Evolutionary conservation across 23 tunicate genomes (phyloP), one percentile per base, ranked within the genome.

Genomic region (Trididemnum miniatum): DNA sequence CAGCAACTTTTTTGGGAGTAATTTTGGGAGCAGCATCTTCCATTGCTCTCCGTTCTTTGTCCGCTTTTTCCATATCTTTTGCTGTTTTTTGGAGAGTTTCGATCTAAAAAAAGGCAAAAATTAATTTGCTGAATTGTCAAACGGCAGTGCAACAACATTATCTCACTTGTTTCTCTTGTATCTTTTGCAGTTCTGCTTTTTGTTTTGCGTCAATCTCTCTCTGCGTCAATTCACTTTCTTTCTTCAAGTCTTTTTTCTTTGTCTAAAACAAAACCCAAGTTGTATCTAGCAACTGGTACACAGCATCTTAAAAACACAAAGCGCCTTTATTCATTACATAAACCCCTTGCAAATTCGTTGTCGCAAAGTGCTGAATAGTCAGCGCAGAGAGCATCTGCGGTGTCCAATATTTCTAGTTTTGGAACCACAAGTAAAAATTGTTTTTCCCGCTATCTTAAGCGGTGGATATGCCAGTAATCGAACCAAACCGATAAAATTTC

Each of bases 131-230:
- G 54, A 9, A 44, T 7, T 44, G 54, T 44, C 54, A 15, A 15
- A 44, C 54, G 15, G 15, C 15, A 7, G 15, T 44, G 54, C 54
- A 44, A 44, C 15, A 44, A 15, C 54, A 15, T 44, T 44, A 62
- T 3, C 59, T 39, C 59, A 92, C 97, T 87, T 92, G 97, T 79
- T 92, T 79, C 71, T 78, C 80, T 83, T 87, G 87, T 2, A 92
- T 83, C 82, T 87, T 73, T 22, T 87, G 85, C 59, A 92, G 23
- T 49, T 92, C 88, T 0, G 79, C 72, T 76, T 92, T 89, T 39
- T 92, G 97, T 71, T 87, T 83, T 2, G 79, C 78, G 28, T 92
- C 97, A 34, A 92, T 71, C 1, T 79, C 83, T 34, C 83, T 87
- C 77, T 71, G 71, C 31, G 35, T 81, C 15, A 65, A 34, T 34